Conservation (phyloP, 2,113 vertebrate genomes). For the Heteronetta atricapilla region DNA sequence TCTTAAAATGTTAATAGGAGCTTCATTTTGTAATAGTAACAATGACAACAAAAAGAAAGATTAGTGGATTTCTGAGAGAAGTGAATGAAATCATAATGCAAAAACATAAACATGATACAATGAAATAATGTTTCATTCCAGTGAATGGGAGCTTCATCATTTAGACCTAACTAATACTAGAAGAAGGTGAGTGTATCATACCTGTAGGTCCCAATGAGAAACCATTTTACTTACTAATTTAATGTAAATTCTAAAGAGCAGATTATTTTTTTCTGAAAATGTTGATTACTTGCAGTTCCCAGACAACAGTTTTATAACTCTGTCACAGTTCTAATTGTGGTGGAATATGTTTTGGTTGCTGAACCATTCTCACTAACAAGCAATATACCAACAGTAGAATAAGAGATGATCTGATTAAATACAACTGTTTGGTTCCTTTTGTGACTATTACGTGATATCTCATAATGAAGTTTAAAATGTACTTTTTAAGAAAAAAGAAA, state of each 20-base stretch:
- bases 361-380: not conserved
- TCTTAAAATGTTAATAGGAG: conserved; percentile 4
- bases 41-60: not conserved
- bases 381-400: not conserved
- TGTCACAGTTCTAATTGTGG: not conserved
- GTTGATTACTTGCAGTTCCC: not conserved
- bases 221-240: not conserved
- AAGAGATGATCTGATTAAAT: not conserved
- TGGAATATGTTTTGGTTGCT: not conserved
- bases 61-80: not conserved
- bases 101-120: not conserved
- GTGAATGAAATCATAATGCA: not conserved
- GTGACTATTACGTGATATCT: not conserved
- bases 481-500: not conserved
- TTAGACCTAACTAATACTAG: conserved; percentile 8
- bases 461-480: not conserved
- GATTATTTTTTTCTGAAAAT: not conserved
- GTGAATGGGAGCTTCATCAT: not conserved
- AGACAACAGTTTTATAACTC: not conserved
- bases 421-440: not conserved
- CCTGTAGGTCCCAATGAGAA: not conserved
- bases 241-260: not conserved
- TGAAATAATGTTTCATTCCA: not conserved
- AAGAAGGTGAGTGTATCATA: not conserved
- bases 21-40: not conserved